These are phyloP conservation scores for Ditylenchus dipsaci DNA, from an alignment of 1,140 invertebrate genomes.

Conservation along the genomic window DNA sequence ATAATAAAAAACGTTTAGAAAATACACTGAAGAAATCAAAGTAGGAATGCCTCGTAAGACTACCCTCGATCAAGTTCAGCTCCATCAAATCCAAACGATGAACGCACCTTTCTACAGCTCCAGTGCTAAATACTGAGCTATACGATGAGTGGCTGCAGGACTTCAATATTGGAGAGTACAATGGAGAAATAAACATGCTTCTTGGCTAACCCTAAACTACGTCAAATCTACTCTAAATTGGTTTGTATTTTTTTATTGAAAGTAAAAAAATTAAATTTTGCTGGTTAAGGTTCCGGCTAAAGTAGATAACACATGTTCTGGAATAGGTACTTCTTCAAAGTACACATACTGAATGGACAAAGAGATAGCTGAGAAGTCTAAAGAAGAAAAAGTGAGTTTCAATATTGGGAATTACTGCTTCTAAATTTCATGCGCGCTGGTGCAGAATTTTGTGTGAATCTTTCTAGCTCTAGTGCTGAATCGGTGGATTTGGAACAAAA, in stretches of 20 bases:
- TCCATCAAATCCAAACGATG: conserved; percentile 48
- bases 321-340: conserved; percentile 53
- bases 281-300: conserved; percentile 41
- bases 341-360: conserved; percentile 42
- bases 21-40: conserved; percentile 37
- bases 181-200: conserved; percentile 51
- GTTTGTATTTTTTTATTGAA: conserved; percentile 17
- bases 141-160: conserved; percentile 46
- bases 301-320: conserved; percentile 52
- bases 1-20: no score
- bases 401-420: not conserved
- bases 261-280: conserved; percentile 3
- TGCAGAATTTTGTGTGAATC: no score
- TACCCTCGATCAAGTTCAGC: conserved; percentile 39
- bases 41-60: conserved; percentile 31
- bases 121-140: conserved; percentile 24
- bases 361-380: conserved; percentile 3
- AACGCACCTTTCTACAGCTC: conserved; percentile 42
- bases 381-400: conserved; percentile 1
- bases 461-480: no score
- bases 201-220: conserved; percentile 38
- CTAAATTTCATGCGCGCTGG: not conserved
- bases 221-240: conserved; percentile 45
- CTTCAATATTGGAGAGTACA: conserved; percentile 48
- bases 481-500: no score